Evolutionary conservation across 2,888 invertebrate species (phyloP), one percentile per base, ranked within the genome.

Genomic region (Spialia ferax): DNA sequence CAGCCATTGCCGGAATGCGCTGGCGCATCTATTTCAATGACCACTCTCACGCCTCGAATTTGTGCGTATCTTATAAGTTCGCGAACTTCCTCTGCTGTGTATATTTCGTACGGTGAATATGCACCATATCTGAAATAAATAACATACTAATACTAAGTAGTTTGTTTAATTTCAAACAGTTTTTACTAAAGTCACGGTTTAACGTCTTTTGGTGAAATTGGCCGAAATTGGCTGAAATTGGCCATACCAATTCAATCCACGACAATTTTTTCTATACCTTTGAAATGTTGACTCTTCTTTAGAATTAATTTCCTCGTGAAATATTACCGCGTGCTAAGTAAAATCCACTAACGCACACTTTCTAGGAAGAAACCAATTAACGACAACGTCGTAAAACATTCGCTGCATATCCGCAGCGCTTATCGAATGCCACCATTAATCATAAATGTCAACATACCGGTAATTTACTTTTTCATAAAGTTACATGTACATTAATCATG

Each of bases 1-100:
- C 97, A 98, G 0, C 97, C 98, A 73, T 96, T 96, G 23, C 97
- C 97, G 0, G 97, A 96, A 83, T 98, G 98, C 2, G 98, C 96
- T 0, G 99, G 99, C 6, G 97, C 96, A 85, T 98, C 98, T 42
- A 98, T 95, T 93, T 99, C 99, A 11, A 98, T 95, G 29, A 99
- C 94, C 0, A 99, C 95, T 42, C 98, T 94, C 5, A 99, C 95
- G 1, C 99, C 99, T 48, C 98, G 94, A 1, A 95, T 83, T 71
- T 96, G 95, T 0, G 97, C 98, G 83, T 97, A 98, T 35, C 95
- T 93, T 0, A 97, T 94, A 63, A 99, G 88, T n/a, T 95, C 89
- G 35, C 90, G 81, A 5, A 97, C 94, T 73, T 97, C 96, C 42
- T 92, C 87, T 0, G 94, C 91, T 0, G 95, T 94, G 84, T 98